Percentiles rank a stretch among this genome's conserved stretches.
phyloP scores from a whole-genome alignment of 2,888 invertebrate genomes.

The Leucophora obtusa region DNA sequence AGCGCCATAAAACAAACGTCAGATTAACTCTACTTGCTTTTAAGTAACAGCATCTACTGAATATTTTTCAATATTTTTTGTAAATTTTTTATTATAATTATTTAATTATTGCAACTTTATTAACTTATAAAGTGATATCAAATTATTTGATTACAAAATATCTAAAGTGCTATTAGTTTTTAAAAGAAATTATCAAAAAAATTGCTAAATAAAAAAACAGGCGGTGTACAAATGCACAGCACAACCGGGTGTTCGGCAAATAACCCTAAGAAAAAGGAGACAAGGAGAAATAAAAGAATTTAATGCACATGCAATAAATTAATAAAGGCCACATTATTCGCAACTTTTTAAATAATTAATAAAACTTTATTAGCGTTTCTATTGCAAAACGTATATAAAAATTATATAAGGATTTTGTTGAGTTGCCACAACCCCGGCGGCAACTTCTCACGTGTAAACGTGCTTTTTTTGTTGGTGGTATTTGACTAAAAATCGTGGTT shows the following conservation, averaged over 20 bases:
- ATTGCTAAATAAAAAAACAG: conserved; percentile 49
- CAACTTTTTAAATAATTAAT: conserved; percentile 4
- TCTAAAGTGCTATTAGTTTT: neutral
- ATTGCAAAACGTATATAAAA: neutral
- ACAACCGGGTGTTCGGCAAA: conserved; percentile 54
- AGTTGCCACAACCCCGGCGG: conserved; percentile 16
- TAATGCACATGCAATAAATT: conserved; percentile 34
- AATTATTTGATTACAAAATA: conserved; percentile 8
- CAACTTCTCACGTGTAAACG: conserved; percentile 49
- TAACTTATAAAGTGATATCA: conserved; percentile 24
- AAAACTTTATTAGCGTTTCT: neutral
- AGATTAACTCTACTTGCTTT: conserved; percentile 15
- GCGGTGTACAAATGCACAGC: conserved; percentile 52
- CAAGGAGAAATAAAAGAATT: conserved; percentile 20
- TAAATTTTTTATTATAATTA: conserved; percentile 28
- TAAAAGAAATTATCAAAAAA: neutral
- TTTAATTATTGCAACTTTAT: conserved; percentile 1
- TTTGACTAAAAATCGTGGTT: neutral
- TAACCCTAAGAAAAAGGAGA: conserved; percentile 42
- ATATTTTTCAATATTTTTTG: conserved; percentile 37
- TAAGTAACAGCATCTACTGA: conserved; percentile 28
- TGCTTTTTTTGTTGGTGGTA: conserved; percentile 10
- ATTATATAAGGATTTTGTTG: conserved; percentile 49
- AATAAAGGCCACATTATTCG: neutral
- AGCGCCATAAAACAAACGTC: neutral